Percentiles rank a stretch among this genome's conserved stretches.
Conservation (phyloP, 2,797 vertebrate genomes). For the Cercopithecus mitis region DNA sequence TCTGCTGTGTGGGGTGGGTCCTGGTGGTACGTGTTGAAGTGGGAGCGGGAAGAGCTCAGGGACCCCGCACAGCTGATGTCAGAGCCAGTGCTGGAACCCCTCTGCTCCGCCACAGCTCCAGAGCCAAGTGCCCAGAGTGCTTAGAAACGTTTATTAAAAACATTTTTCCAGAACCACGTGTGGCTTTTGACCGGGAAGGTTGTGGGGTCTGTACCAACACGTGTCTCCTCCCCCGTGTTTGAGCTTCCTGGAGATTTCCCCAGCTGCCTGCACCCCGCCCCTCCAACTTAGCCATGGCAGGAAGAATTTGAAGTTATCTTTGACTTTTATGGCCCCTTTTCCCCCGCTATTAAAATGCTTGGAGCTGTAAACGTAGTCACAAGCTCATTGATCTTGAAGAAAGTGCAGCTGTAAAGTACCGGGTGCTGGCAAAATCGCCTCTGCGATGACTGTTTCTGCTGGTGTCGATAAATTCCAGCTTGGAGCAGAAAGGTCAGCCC, state of each 20-base stretch:
- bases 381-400: conserved; percentile 79
- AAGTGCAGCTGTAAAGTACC: conserved; percentile 72
- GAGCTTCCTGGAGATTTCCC: background rate
- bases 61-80: no score
- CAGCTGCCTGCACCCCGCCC: background rate
- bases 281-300: background rate
- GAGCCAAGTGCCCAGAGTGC: background rate
- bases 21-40: no score
- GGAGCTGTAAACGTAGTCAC: conserved; percentile 75
- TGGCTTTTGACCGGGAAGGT: background rate
- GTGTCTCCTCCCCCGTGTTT: accelerated
- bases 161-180: background rate
- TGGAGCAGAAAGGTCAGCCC: conserved; percentile 80
- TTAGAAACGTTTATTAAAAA: background rate
- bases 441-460: conserved; percentile 79
- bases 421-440: conserved; percentile 71
- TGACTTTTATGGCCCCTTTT: conserved; percentile 78
- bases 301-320: conserved; percentile 74
- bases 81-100: background rate
- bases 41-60: background rate
- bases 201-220: background rate
- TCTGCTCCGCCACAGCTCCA: background rate
- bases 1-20: background rate
- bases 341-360: conserved; percentile 77
- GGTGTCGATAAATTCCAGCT: conserved; percentile 74